These are phyloP conservation scores for Brachyalestes nurse DNA, from an alignment of 2,797 vertebrate species.

Conservation along the genomic window DNA sequence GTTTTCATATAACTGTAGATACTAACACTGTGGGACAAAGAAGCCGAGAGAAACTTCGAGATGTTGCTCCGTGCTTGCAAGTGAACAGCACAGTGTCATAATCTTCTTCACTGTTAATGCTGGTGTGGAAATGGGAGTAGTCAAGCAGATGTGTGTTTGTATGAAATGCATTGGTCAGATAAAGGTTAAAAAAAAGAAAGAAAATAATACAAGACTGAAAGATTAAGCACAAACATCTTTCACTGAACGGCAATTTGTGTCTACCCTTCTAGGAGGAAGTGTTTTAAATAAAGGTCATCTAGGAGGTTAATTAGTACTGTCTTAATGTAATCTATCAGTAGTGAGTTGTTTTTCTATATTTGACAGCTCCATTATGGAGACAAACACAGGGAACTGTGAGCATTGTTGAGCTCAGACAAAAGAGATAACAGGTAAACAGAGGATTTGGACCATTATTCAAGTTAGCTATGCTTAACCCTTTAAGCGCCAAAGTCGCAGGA, in stretches of 20 bases:
- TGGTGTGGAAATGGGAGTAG: slow-evolving; percentile 2
- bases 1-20: background rate
- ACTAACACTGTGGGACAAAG: background rate
- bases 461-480: background rate
- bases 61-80: background rate
- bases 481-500: too few relatives aligned
- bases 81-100: background rate
- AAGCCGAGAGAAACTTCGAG: background rate
- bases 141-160: background rate
- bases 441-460: background rate
- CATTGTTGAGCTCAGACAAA: slow-evolving; percentile 37
- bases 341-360: slow-evolving; percentile 27
- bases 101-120: background rate
- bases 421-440: slow-evolving; percentile 45
- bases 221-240: slow-evolving; percentile 29
- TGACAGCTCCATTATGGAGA: slow-evolving; percentile 58
- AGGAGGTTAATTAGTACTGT: slow-evolving; percentile 64
- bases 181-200: slow-evolving; percentile 11
- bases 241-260: slow-evolving; percentile 14
- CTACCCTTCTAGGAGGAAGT: slow-evolving; percentile 17
- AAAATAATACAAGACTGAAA: slow-evolving; percentile 27
- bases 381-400: slow-evolving; percentile 36
- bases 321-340: slow-evolving; percentile 59
- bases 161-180: slow-evolving; percentile 20
- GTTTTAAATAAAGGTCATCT: slow-evolving; percentile 51